Evolutionary conservation across 2,113 vertebrate species (phyloP).

Genomic region (Rutilus rutilus): DNA sequence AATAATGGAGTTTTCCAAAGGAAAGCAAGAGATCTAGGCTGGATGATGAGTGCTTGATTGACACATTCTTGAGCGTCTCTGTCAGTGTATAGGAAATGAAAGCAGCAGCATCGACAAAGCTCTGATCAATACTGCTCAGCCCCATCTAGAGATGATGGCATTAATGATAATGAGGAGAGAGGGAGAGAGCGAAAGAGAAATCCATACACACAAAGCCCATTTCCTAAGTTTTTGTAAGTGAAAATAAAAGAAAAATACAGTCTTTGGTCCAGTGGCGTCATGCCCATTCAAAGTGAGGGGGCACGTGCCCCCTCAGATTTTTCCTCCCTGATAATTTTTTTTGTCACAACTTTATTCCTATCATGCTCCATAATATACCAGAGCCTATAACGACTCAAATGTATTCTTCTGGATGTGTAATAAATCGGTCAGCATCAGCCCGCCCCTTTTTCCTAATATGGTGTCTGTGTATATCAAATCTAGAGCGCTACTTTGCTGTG

Average conservation of each 20-base stretch:
- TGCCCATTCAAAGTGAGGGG: no score
- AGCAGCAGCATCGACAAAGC: conserved; percentile 24
- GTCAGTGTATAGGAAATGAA: conserved; percentile 27
- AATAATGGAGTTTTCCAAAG: conserved; percentile 12
- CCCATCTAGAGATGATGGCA: conserved; percentile 29
- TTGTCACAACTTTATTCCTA: no score
- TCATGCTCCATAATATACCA: no score
- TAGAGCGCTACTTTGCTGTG: no score
- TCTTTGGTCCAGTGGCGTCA: not conserved
- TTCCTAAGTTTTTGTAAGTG: not conserved
- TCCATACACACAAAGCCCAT: not conserved
- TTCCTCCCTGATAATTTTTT: no score
- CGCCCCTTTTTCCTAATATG: no score
- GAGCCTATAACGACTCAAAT: no score
- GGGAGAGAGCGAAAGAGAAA: not conserved
- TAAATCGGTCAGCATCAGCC: no score
- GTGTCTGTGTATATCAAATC: no score
- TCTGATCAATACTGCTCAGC: conserved; percentile 31
- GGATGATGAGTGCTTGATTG: conserved; percentile 31
- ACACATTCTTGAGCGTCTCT: conserved; percentile 21
- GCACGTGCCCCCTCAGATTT: no score
- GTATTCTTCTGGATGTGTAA: no score
- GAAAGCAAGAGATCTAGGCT: not conserved
- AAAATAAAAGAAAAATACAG: not conserved
- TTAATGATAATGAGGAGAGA: conserved; percentile 24